Evolutionary conservation across 2,888 invertebrate genomes (phyloP).

Genomic region (Pollenia labialis): DNA sequence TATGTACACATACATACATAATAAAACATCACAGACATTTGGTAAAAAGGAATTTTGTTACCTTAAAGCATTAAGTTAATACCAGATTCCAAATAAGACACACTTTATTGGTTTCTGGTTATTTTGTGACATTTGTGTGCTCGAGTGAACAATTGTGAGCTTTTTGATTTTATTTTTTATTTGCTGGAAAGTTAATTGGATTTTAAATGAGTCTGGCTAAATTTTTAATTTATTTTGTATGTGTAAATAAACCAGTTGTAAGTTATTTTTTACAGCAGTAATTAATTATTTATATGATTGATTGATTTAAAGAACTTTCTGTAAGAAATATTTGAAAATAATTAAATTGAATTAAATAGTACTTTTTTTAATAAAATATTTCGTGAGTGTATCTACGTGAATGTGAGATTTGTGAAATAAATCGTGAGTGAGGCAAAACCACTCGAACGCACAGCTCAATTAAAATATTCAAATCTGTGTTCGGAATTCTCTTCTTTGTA

Average conservation of each 20-base stretch:
- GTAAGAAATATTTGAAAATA: too few relatives aligned
- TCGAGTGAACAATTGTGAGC: not conserved
- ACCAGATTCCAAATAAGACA: constrained; percentile 34
- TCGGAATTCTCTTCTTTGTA: too few relatives aligned
- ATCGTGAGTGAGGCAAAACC: too few relatives aligned
- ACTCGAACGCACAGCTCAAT: too few relatives aligned
- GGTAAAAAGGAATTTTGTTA: constrained; percentile 36
- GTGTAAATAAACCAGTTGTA: not conserved
- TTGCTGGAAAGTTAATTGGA: constrained; percentile 60
- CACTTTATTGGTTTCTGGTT: constrained; percentile 58
- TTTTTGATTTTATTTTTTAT: constrained; percentile 23
- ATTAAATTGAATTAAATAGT: too few relatives aligned
- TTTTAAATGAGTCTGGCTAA: constrained; percentile 51
- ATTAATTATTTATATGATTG: too few relatives aligned
- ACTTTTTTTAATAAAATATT: too few relatives aligned
- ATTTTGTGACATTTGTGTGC: constrained; percentile 36
- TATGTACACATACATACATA: not conserved
- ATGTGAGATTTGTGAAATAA: too few relatives aligned
- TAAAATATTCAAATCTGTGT: too few relatives aligned
- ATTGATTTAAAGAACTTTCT: too few relatives aligned
- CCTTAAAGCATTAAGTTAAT: constrained; percentile 56
- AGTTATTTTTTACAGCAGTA: too few relatives aligned
- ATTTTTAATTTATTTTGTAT: not conserved
- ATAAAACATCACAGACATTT: constrained; percentile 15
- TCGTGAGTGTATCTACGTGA: too few relatives aligned